These are phyloP conservation scores for Macropis europaea DNA, from an alignment of 2,888 invertebrate species.

Conservation along the genomic window DNA sequence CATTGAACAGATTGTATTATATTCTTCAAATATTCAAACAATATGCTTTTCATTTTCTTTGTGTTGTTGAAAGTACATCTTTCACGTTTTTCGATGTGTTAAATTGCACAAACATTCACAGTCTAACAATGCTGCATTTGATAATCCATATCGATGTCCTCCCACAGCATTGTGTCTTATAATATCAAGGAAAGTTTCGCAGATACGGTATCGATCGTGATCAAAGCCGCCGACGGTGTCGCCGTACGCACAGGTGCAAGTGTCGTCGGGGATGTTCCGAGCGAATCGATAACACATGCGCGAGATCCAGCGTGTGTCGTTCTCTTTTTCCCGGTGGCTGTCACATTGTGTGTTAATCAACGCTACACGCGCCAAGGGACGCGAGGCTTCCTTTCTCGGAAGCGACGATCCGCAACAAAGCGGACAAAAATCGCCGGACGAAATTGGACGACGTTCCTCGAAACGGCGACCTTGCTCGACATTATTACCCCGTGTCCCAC, in stretches of 20 bases:
- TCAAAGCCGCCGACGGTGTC: conserved; percentile 45
- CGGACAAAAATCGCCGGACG: conserved; percentile 45
- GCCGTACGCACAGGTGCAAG: conserved; percentile 48
- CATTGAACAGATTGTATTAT: too few species aligned
- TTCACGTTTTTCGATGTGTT: too few species aligned
- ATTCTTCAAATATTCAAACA: too few species aligned
- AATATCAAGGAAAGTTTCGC: conserved; percentile 7
- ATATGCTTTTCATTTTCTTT: too few species aligned
- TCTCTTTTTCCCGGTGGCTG: conserved; percentile 35
- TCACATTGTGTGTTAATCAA: conserved; percentile 68
- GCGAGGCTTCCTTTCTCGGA: conserved; percentile 44
- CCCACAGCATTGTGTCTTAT: conserved; percentile 19
- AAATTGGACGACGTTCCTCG: conserved; percentile 44
- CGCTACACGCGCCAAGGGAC: conserved; percentile 54
- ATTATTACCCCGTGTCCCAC: conserved; percentile 14
- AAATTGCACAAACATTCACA: too few species aligned
- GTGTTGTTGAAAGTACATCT: too few species aligned
- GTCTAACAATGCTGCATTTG: too few species aligned
- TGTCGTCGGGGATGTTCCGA: conserved; percentile 46
- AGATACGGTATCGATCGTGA: conserved; percentile 16
- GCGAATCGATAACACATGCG: conserved; percentile 51
- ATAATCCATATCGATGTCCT: conserved; percentile 26
- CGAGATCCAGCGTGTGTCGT: conserved; percentile 31
- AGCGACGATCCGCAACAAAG: conserved; percentile 38
- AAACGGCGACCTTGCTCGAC: conserved; percentile 48